Conservation (phyloP, 2,113 vertebrate genomes). For the Rhynchopsitta pachyrhyncha region DNA sequence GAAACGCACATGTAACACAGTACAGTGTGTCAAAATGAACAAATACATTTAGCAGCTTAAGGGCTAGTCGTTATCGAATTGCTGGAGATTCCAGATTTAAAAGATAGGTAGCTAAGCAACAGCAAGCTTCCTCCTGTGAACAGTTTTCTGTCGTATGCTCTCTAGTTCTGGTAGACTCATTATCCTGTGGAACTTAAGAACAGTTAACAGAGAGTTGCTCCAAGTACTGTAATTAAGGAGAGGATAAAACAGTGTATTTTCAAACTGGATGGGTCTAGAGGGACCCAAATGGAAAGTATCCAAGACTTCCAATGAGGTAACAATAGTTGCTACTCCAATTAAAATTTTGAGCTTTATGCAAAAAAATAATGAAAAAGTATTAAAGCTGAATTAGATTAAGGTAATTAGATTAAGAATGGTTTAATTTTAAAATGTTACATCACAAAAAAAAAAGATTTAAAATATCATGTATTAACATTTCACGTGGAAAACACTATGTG, state of each 20-base stretch:
- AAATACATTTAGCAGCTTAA: slow-evolving; percentile 56
- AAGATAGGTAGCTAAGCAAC: slow-evolving; percentile 76
- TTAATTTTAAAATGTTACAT: slow-evolving; percentile 7
- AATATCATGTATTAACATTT: neutral
- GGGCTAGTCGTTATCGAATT: slow-evolving; percentile 50
- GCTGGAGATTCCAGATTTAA: slow-evolving; percentile 65
- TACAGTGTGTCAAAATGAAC: neutral
- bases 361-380: neutral
- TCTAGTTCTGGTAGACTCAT: slow-evolving; percentile 57
- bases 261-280: slow-evolving; percentile 53
- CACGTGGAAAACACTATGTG: neutral
- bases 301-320: slow-evolving; percentile 40
- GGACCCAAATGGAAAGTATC: slow-evolving; percentile 54
- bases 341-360: slow-evolving; percentile 38
- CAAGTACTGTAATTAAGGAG: slow-evolving; percentile 67
- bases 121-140: slow-evolving; percentile 55
- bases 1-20: slow-evolving; percentile 16
- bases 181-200: slow-evolving; percentile 60
- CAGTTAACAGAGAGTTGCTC: slow-evolving; percentile 54
- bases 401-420: slow-evolving; percentile 30
- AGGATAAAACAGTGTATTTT: slow-evolving; percentile 61
- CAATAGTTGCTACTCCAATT: slow-evolving; percentile 28
- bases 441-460: slow-evolving; percentile 8
- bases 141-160: neutral
- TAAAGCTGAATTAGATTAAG: neutral